These are phyloP conservation scores for Toxotes chatareus DNA, from an alignment of 2,113 vertebrate species.

Conservation along the genomic window DNA sequence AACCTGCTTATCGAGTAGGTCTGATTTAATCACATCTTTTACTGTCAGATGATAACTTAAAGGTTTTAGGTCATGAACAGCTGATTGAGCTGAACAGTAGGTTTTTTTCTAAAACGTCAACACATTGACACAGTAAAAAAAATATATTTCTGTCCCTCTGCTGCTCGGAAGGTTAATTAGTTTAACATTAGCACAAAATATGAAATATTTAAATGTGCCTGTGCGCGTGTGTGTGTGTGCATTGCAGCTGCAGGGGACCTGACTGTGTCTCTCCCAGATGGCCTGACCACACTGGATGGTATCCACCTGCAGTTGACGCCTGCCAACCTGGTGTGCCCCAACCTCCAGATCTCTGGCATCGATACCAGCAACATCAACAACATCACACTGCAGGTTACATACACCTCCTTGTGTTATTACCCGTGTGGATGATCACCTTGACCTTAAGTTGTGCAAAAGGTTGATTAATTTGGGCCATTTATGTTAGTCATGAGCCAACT, in stretches of 20 bases:
- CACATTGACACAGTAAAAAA: neutral
- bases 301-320: constrained; percentile 96
- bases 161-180: neutral
- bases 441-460: neutral
- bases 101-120: neutral
- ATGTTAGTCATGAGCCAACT: neutral
- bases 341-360: constrained; percentile 97
- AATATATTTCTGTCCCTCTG: neutral
- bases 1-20: neutral
- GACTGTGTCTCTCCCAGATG: constrained; percentile 95
- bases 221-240: neutral
- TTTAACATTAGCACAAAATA: neutral
- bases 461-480: neutral
- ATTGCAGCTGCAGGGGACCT: constrained; percentile 91
- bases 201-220: neutral
- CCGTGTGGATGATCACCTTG: neutral
- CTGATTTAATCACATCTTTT: no score
- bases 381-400: constrained; percentile 93
- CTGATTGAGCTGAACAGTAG: neutral
- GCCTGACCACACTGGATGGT: constrained; percentile 94
- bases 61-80: no score
- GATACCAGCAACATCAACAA: constrained; percentile 95
- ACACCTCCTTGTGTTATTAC: neutral
- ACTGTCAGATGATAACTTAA: neutral
- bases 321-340: constrained; percentile 92